Evolutionary conservation across 2,797 vertebrate species (phyloP).

Genomic region (Ispidina picta): DNA sequence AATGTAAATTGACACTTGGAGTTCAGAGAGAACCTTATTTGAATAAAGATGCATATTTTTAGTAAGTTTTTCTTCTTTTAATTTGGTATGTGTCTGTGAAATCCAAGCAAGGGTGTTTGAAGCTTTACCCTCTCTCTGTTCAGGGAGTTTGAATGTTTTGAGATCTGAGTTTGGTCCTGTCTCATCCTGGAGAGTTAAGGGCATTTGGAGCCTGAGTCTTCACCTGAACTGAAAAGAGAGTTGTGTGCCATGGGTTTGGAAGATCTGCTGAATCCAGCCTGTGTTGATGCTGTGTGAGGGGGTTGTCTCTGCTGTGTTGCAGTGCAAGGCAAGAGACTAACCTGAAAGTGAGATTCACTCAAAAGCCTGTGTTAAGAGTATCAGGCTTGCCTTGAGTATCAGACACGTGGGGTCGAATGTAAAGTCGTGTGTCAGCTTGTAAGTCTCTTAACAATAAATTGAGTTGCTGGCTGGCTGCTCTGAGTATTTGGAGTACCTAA

Average conservation of each 20-base stretch:
- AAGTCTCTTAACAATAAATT: background rate
- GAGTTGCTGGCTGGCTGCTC: background rate
- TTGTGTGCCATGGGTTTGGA: no score
- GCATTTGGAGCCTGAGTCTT: background rate
- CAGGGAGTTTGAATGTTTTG: background rate
- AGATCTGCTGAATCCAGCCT: background rate
- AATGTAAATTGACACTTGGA: conserved; percentile 69
- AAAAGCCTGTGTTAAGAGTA: background rate
- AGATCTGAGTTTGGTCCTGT: background rate
- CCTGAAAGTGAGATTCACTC: background rate
- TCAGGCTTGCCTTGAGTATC: background rate
- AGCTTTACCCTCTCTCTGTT: background rate
- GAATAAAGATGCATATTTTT: conserved; percentile 82
- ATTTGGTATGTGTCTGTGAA: background rate
- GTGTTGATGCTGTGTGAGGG: accelerated
- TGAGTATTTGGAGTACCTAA: background rate
- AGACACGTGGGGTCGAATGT: background rate
- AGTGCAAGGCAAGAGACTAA: background rate
- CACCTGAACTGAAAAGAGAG: background rate
- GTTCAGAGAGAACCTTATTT: conserved; percentile 67
- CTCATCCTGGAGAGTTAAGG: background rate
- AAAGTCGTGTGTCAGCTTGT: background rate
- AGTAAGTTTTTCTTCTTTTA: conserved; percentile 58
- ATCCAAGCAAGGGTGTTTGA: background rate
- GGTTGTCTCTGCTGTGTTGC: background rate